Evolutionary conservation across 1,140 invertebrate genomes (phyloP).

Genomic region (Calephelis nemesis): DNA sequence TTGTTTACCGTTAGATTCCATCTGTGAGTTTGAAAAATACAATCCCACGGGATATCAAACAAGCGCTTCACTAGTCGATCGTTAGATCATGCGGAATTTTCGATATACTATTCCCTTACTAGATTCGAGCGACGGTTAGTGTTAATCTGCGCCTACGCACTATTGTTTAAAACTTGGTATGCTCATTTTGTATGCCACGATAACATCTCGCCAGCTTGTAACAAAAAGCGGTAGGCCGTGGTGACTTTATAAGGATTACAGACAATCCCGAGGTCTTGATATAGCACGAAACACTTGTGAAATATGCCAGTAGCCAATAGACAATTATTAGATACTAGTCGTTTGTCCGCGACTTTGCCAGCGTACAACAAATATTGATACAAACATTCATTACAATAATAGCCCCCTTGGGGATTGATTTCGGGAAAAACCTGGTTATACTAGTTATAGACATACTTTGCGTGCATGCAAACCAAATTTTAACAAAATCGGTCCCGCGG

Average conservation of each 20-base stretch:
- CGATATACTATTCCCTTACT: conserved; percentile 31
- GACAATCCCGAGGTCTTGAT: conserved; percentile 19
- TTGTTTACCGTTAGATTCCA: too few relatives aligned
- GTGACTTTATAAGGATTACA: conserved; percentile 40
- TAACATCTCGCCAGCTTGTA: conserved; percentile 34
- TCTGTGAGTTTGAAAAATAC: not conserved
- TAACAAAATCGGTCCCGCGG: too few relatives aligned
- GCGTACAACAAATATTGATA: too few relatives aligned
- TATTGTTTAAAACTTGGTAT: conserved; percentile 54
- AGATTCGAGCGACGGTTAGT: conserved; percentile 34
- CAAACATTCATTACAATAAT: too few relatives aligned
- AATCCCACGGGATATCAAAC: conserved; percentile 10
- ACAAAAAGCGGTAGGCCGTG: conserved; percentile 37
- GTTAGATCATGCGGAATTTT: conserved; percentile 22
- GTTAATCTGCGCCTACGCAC: conserved; percentile 61
- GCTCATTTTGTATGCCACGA: conserved; percentile 49
- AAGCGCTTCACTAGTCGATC: conserved; percentile 11
- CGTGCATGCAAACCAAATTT: too few relatives aligned
- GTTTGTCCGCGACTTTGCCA: too few relatives aligned
- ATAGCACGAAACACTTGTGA: conserved; percentile 28
- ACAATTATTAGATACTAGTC: not conserved
- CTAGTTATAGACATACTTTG: too few relatives aligned
- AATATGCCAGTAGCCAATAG: not conserved
- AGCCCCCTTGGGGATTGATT: too few relatives aligned
- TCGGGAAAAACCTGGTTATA: too few relatives aligned